Conservation (phyloP, 2,888 invertebrate genomes). For the Petrolisthes cinctipes region DNA sequence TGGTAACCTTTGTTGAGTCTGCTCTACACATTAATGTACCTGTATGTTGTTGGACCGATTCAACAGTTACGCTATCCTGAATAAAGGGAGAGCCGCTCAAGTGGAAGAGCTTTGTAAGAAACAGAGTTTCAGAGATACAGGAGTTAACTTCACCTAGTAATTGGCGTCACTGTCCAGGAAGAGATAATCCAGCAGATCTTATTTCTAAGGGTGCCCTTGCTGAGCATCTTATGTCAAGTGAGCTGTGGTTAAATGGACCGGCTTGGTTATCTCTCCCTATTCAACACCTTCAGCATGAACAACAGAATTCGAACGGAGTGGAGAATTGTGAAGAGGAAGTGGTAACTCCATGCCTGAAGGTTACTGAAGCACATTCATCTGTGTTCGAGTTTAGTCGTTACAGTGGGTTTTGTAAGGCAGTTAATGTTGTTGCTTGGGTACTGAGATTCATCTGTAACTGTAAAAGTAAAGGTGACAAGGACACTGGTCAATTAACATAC, state of each 20-base stretch:
- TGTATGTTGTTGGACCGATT: slow-evolving; percentile 63
- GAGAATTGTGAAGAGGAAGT: neutral
- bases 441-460: slow-evolving; percentile 9
- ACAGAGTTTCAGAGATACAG: slow-evolving; percentile 53
- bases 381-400: slow-evolving; percentile 6
- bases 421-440: slow-evolving; percentile 17
- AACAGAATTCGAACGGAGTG: neutral
- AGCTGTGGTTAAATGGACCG: slow-evolving; percentile 32
- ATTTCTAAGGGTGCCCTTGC: slow-evolving; percentile 25
- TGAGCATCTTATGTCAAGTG: slow-evolving; percentile 18
- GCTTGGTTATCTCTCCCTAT: neutral
- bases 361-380: neutral
- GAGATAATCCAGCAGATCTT: neutral
- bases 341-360: neutral
- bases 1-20: slow-evolving; percentile 45
- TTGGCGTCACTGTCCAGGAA: slow-evolving; percentile 37
- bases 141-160: slow-evolving; percentile 39
- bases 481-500: neutral
- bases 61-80: slow-evolving; percentile 48
- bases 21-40: slow-evolving; percentile 35
- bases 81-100: slow-evolving; percentile 51
- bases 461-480: neutral
- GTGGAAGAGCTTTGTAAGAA: slow-evolving; percentile 50
- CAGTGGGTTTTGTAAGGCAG: neutral
- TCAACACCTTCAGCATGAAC: neutral